These are phyloP conservation scores for Elephantulus edwardii DNA, from an alignment of 2,113 vertebrate genomes.

Conservation along the genomic window DNA sequence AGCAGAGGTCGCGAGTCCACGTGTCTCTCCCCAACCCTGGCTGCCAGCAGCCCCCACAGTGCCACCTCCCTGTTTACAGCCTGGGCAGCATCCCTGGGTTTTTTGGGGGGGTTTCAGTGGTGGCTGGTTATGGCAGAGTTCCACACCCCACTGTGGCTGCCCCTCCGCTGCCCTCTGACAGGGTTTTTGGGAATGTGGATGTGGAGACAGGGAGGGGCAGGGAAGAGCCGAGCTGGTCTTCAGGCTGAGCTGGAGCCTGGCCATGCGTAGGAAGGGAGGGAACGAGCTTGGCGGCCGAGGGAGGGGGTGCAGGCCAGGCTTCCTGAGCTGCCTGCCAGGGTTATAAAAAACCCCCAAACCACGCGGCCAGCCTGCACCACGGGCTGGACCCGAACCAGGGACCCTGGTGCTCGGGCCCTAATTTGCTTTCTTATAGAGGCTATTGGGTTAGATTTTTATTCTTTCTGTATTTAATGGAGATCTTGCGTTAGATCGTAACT, in stretches of 20 bases:
- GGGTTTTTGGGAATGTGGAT: not conserved
- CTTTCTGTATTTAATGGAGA: too few species aligned
- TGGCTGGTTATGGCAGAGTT: not conserved
- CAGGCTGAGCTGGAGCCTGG: slow-evolving; percentile 6
- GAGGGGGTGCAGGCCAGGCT: slow-evolving; percentile 79
- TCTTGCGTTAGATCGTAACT: too few species aligned
- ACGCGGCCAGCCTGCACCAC: slow-evolving; percentile 69
- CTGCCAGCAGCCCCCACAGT: slow-evolving; percentile 72
- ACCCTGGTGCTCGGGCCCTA: slow-evolving; percentile 47
- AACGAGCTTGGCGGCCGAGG: slow-evolving; percentile 76
- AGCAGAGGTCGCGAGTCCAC: slow-evolving; percentile 93
- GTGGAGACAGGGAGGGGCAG: not conserved
- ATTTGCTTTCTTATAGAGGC: too few species aligned
- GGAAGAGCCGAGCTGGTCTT: not conserved
- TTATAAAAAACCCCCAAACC: slow-evolving; percentile 70
- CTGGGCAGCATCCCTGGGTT: slow-evolving; percentile 60
- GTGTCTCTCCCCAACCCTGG: slow-evolving; percentile 90
- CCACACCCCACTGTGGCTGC: not conserved
- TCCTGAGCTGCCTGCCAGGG: slow-evolving; percentile 78
- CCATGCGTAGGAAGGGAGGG: slow-evolving; percentile 82
- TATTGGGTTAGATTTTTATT: too few species aligned
- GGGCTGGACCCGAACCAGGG: slow-evolving; percentile 61
- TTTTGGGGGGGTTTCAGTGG: slow-evolving; percentile 25
- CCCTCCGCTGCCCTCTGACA: not conserved
- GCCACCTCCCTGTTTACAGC: slow-evolving; percentile 70